Percentiles rank a stretch among this genome's conserved stretches.
Conservation (phyloP, 2,113 vertebrate genomes). For the Pedetes capensis region DNA sequence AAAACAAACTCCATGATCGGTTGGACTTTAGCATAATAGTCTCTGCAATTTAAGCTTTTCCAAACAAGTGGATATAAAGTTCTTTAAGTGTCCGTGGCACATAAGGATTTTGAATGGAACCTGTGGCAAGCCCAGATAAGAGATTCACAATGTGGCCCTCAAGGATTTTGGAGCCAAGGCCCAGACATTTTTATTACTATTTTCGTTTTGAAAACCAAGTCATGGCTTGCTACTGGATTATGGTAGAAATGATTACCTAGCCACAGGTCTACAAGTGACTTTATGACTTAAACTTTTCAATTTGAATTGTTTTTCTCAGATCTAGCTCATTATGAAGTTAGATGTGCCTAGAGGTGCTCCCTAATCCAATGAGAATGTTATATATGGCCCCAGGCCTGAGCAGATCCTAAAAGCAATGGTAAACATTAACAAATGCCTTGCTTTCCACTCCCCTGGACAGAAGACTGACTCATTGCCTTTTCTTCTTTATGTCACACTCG, state of each 20-base stretch:
- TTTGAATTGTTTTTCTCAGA: not conserved
- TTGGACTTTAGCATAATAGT: not conserved
- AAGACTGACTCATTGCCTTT: not conserved
- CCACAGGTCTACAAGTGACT: not conserved
- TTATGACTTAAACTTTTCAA: not conserved
- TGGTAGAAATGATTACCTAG: not conserved
- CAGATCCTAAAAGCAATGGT: not conserved
- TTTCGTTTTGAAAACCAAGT: not conserved
- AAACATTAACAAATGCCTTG: not conserved
- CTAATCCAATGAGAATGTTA: not conserved
- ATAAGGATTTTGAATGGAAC: not conserved
- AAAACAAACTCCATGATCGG: not conserved
- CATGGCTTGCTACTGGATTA: not conserved
- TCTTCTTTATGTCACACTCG: not conserved
- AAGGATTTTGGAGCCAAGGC: not conserved
- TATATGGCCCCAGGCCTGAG: not conserved
- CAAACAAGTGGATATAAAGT: not conserved
- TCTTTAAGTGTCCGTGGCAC: not conserved
- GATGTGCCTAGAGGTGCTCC: not conserved
- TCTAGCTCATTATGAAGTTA: not conserved
- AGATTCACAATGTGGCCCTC: not conserved
- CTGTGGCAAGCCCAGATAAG: not conserved
- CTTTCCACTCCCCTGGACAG: not conserved
- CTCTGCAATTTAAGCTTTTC: not conserved
- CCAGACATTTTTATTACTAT: not conserved